Conservation (phyloP, 2,113 vertebrate genomes). For the Forbesichthys papilliferus region DNA sequence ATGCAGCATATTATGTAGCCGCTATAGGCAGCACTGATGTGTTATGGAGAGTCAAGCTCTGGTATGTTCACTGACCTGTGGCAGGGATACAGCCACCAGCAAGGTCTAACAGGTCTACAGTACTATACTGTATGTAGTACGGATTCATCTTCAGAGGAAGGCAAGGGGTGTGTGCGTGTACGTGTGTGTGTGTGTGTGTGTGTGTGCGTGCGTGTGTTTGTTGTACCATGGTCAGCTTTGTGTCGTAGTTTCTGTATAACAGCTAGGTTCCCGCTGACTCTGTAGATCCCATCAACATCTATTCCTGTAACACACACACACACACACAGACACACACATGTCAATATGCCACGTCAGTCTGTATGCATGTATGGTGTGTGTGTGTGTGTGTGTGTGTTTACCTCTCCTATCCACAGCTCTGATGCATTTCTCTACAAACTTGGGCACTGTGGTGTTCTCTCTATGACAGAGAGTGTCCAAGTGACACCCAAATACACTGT, state of each 20-base stretch:
- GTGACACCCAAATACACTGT: conserved; percentile 90
- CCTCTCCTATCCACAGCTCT: conserved; percentile 86
- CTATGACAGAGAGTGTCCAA: conserved; percentile 84
- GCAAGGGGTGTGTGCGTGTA: not conserved
- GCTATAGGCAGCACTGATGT: too few relatives aligned
- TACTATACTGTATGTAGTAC: too few relatives aligned
- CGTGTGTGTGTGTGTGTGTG: not conserved
- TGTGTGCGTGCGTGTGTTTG: not conserved
- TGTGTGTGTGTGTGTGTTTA: conserved; percentile 45
- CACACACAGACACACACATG: not conserved
- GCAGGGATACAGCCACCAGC: too few relatives aligned
- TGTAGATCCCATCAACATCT: conserved; percentile 90
- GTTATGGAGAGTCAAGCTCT: too few relatives aligned
- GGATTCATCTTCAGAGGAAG: too few relatives aligned
- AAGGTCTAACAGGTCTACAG: too few relatives aligned
- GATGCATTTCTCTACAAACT: conserved; percentile 88
- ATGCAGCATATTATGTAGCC: too few relatives aligned
- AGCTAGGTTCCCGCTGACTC: conserved; percentile 92
- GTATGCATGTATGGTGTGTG: not conserved
- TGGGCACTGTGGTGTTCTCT: conserved; percentile 80
- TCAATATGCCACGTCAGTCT: not conserved
- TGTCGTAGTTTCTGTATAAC: conserved; percentile 91
- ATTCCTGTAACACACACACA: conserved; percentile 74
- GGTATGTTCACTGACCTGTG: too few relatives aligned
- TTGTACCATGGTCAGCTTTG: conserved; percentile 88